Evolutionary conservation across 1,140 invertebrate species (phyloP).

Genomic region (Cotesia typhae): DNA sequence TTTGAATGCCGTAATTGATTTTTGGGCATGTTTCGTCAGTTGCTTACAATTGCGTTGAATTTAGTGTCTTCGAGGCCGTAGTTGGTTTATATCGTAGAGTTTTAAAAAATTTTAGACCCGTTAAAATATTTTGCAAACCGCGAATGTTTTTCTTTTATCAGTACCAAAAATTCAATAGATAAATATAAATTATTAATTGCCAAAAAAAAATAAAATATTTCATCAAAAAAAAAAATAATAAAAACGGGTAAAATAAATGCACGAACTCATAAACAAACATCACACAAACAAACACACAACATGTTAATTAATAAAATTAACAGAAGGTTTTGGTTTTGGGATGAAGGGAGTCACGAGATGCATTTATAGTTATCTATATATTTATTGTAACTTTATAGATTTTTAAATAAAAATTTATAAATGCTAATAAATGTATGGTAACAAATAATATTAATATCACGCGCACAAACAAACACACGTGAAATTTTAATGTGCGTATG

Average conservation of each 20-base stretch:
- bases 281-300: slow-evolving; percentile 14
- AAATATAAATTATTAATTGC: too few species aligned
- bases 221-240: slow-evolving; percentile 8
- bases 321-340: slow-evolving; percentile 19
- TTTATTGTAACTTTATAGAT: too few species aligned
- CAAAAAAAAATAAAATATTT: too few species aligned
- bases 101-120: slow-evolving; percentile 24
- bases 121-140: neutral
- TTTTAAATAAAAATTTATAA: neutral
- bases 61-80: slow-evolving; percentile 43
- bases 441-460: slow-evolving; percentile 28
- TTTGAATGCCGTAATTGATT: slow-evolving; percentile 60
- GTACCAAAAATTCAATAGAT: neutral
- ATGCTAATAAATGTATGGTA: neutral
- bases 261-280: slow-evolving; percentile 19
- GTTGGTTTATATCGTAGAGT: slow-evolving; percentile 41
- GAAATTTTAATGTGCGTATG: slow-evolving; percentile 15
- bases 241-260: neutral
- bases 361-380: slow-evolving; percentile 11
- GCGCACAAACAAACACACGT: slow-evolving; percentile 32
- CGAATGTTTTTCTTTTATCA: neutral
- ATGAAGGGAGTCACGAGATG: slow-evolving; percentile 34
- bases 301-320: slow-evolving; percentile 10
- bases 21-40: slow-evolving; percentile 63
- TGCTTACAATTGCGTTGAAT: slow-evolving; percentile 54